Evolutionary conservation across 2,113 vertebrate species (phyloP).

Genomic region (Gallinago undulata): DNA sequence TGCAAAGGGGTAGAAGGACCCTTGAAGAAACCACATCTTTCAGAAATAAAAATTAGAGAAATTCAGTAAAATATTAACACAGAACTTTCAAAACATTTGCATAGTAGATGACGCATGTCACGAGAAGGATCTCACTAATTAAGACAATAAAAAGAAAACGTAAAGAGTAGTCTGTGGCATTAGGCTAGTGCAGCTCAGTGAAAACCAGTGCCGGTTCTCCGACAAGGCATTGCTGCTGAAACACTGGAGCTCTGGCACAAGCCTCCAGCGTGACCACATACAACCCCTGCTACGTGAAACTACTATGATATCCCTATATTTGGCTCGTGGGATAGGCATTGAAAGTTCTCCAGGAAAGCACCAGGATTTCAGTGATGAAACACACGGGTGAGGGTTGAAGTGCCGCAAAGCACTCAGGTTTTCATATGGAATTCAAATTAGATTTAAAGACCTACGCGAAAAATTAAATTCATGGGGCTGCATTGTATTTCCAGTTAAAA

Average conservation of each 20-base stretch:
- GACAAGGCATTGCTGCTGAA: not conserved
- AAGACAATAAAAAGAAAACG: not conserved
- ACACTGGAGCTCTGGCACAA: not conserved
- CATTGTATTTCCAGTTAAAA: constrained; percentile 31
- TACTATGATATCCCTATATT: not conserved
- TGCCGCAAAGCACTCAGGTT: not conserved
- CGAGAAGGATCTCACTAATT: not conserved
- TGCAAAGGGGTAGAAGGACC: not conserved
- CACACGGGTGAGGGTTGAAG: not conserved
- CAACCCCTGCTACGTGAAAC: not conserved
- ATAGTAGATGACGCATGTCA: not conserved
- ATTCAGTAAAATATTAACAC: constrained; percentile 38
- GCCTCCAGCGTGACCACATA: not conserved
- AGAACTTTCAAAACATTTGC: constrained; percentile 22
- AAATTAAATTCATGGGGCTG: not conserved
- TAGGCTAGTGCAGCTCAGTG: not conserved
- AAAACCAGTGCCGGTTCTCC: not conserved
- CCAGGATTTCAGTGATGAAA: not conserved
- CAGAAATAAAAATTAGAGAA: constrained; percentile 37
- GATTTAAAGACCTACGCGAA: not conserved
- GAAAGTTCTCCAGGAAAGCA: not conserved
- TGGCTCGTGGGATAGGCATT: not conserved
- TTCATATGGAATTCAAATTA: constrained; percentile 19
- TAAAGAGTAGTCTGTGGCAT: not conserved
- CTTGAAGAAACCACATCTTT: not conserved